Percentiles rank a stretch among this genome's conserved stretches.
These are phyloP conservation scores for Morelia viridis DNA, from an alignment of 2,797 vertebrate species.

Conservation along the genomic window DNA sequence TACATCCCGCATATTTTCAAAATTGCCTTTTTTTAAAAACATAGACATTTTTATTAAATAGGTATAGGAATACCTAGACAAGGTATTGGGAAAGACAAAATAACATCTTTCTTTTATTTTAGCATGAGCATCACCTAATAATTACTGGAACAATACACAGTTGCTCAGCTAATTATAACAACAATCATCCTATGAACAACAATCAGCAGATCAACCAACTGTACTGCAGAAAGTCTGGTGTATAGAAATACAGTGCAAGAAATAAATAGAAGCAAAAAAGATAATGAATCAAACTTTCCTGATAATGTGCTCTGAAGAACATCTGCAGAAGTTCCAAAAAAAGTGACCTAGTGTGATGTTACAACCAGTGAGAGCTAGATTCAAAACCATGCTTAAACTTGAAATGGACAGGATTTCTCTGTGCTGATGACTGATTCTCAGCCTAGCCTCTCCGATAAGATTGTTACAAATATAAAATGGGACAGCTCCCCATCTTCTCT, in stretches of 20 bases:
- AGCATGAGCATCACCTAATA: slow-evolving; percentile 34
- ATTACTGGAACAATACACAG: slow-evolving; percentile 27
- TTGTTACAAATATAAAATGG: neutral
- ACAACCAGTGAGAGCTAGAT: neutral
- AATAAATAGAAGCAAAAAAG: slow-evolving; percentile 9
- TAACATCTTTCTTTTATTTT: slow-evolving; percentile 47
- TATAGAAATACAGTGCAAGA: slow-evolving; percentile 18
- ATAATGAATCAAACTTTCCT: neutral
- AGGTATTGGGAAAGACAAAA: neutral
- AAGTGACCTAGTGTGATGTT: neutral
- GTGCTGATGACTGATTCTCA: neutral
- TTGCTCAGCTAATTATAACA: neutral
- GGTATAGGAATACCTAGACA: slow-evolving; percentile 16
- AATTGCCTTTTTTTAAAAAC: slow-evolving; percentile 57
- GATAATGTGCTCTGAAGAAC: slow-evolving; percentile 27
- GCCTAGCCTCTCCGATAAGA: neutral
- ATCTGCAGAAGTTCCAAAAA: neutral
- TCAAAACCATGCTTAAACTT: neutral
- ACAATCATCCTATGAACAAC: slow-evolving; percentile 13
- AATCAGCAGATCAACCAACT: slow-evolving; percentile 27
- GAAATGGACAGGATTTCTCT: neutral
- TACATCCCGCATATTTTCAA: slow-evolving; percentile 77
- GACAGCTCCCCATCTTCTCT: neutral
- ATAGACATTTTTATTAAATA: slow-evolving; percentile 7
- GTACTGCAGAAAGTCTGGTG: neutral